Percentiles rank a stretch among this genome's conserved stretches.
These are phyloP conservation scores for Psilanteris sp. DNA, from an alignment of 1,140 invertebrate genomes.

Conservation along the genomic window DNA sequence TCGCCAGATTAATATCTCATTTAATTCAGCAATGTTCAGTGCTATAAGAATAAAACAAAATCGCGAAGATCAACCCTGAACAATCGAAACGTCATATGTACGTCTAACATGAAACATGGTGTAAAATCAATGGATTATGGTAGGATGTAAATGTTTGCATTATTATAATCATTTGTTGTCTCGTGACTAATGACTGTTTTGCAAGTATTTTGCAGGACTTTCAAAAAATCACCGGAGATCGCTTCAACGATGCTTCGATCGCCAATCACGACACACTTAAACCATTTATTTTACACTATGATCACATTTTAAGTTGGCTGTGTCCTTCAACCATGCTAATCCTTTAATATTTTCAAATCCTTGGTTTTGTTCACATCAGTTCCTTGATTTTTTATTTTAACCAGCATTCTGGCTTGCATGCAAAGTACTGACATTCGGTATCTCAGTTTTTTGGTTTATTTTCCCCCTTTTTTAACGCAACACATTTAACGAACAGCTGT, in stretches of 20 bases:
- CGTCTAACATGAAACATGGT: slow-evolving; percentile 57
- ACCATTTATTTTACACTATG: slow-evolving; percentile 70
- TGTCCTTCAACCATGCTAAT: slow-evolving; percentile 45
- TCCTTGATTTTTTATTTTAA: slow-evolving; percentile 4
- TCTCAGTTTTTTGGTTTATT: no score
- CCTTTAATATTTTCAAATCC: background rate
- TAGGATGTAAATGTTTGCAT: slow-evolving; percentile 25
- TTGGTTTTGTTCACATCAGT: background rate
- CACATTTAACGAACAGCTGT: background rate
- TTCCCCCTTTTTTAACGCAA: no score
- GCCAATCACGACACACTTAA: slow-evolving; percentile 42
- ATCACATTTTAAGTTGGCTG: slow-evolving; percentile 65
- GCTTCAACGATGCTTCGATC: slow-evolving; percentile 24
- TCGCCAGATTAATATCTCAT: no score
- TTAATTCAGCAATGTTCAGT: no score
- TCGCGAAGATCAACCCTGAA: no score
- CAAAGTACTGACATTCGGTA: slow-evolving; percentile 16
- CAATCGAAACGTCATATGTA: slow-evolving; percentile 63
- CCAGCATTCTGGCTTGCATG: slow-evolving; percentile 8
- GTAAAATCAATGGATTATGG: slow-evolving; percentile 67
- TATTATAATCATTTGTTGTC: slow-evolving; percentile 24
- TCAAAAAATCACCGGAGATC: slow-evolving; percentile 33
- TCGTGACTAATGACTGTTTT: slow-evolving; percentile 60
- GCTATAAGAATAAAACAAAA: no score
- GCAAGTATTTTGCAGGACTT: slow-evolving; percentile 63